Evolutionary conservation across 2,797 vertebrate species (phyloP).

Genomic region (Denticeps clupeoides): DNA sequence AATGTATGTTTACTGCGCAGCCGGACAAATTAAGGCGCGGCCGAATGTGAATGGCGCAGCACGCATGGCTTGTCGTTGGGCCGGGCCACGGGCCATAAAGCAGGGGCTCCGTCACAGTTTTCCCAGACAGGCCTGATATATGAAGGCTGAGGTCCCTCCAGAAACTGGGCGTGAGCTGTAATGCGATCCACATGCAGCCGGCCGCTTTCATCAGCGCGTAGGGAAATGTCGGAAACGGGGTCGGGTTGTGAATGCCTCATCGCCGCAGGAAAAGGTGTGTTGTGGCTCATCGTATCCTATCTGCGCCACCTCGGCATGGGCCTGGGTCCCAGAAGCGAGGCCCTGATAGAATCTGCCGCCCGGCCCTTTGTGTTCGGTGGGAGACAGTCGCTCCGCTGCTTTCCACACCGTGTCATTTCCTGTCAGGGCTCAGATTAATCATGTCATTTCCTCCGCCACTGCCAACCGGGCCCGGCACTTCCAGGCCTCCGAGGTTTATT

Average conservation of each 20-base stretch:
- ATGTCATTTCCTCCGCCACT: slow-evolving; percentile 53
- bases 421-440: slow-evolving; percentile 48
- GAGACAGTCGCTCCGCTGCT: slow-evolving; percentile 44
- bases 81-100: slow-evolving; percentile 37
- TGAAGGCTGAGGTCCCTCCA: slow-evolving; percentile 26
- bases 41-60: slow-evolving; percentile 40
- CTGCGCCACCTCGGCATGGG: slow-evolving; percentile 1
- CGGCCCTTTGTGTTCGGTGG: slow-evolving; percentile 27
- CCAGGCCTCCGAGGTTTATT: slow-evolving; percentile 28
- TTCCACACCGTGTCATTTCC: slow-evolving; percentile 57
- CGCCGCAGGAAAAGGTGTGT: slow-evolving; percentile 12
- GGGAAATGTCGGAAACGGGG: background rate
- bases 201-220: slow-evolving; percentile 33
- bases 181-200: slow-evolving; percentile 38
- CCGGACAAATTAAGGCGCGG: slow-evolving; percentile 47
- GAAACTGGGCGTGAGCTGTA: slow-evolving; percentile 36
- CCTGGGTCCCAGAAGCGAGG: background rate
- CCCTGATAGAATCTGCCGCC: slow-evolving; percentile 1
- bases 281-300: slow-evolving; percentile 20
- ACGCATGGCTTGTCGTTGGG: slow-evolving; percentile 42
- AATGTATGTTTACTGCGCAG: slow-evolving; percentile 51
- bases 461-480: slow-evolving; percentile 42
- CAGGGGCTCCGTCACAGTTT: slow-evolving; percentile 44
- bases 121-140: slow-evolving; percentile 37
- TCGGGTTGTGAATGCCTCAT: background rate